Percentiles rank a stretch among this genome's conserved stretches.
phyloP scores from a whole-genome alignment of 2,113 vertebrate genomes.

The Nothoprocta perdicaria region DNA sequence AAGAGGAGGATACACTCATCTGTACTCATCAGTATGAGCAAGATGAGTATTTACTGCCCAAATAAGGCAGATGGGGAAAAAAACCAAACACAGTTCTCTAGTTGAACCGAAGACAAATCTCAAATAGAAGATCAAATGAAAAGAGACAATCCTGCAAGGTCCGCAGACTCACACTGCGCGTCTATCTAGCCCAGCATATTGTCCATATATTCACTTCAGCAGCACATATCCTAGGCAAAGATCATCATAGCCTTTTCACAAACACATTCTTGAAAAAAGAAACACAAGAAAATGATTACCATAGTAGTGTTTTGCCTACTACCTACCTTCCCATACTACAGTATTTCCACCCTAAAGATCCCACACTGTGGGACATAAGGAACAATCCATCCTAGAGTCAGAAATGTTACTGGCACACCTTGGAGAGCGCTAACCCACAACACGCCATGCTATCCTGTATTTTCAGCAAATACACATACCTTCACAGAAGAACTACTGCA shows the following conservation, averaged over 20 bases:
- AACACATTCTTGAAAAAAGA: not conserved
- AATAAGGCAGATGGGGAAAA: not conserved
- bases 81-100: not conserved
- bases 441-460: not conserved
- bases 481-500: not conserved
- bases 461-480: not conserved
- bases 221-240: not conserved
- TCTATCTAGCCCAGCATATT: not conserved
- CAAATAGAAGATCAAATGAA: not conserved
- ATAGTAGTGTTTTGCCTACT: not conserved
- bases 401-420: not conserved
- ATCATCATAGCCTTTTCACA: not conserved
- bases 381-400: not conserved
- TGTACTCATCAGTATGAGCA: too few species aligned
- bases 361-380: not conserved
- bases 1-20: not conserved
- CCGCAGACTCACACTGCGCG: not conserved
- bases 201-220: not conserved
- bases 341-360: not conserved
- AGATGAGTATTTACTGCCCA: not conserved
- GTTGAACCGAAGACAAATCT: not conserved
- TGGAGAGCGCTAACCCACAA: not conserved
- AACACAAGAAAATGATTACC: not conserved
- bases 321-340: not conserved
- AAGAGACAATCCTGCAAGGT: not conserved